Base-by-base conservation (phyloP, 2,888 invertebrate species). In the Lysandra bellargus region DNA sequence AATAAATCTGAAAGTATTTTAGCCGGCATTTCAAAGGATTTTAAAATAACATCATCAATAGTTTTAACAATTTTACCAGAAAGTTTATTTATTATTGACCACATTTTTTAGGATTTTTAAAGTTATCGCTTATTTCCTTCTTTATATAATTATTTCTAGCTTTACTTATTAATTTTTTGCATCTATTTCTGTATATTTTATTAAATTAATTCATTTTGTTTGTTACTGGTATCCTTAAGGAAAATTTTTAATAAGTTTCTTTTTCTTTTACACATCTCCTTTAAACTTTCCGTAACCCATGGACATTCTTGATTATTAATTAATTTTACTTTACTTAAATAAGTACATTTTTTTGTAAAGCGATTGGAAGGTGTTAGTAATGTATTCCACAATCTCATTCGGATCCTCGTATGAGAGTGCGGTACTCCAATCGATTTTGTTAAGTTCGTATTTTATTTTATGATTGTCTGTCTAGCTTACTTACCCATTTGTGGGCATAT, bases 141-240 rank as follows among this genome's bases (percentile, higher is more conserved):
- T 57, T 57, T 57, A 57, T 57, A 57, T 0, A 17, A 57, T 57
- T 57, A n/a, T 57, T 57, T 57, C 17, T 57, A 17, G 57, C 57
- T n/a, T 57, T 57, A 57, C 57, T 9, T 57, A 57, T 57, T 17
- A 57, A 57, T 17, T 17, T 57, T 3, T 57, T 17, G 57, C 57
- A 57, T 57, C 17, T n/a, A 17, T 57, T 57, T 57, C 57, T 57
- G 17, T 57, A 57, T 4, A n/a, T 57, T 14, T 57, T 57, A 57
- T 57, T 57, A 57, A 57, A 57, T 57, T n/a, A 60, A 60, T 60
- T 60, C 60, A n/a, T 60, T 60, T 60, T 60, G 60, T 60, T 60
- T 60, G n/a, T 60, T 60, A n/a, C n/a, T 60, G n/a, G 60, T 17
- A n/a, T 60, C 60, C 4, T 60, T 60, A 60, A 60, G 60, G 12